Base-by-base conservation (phyloP, 2,113 vertebrate genomes). In the Albula goreensis region DNA sequence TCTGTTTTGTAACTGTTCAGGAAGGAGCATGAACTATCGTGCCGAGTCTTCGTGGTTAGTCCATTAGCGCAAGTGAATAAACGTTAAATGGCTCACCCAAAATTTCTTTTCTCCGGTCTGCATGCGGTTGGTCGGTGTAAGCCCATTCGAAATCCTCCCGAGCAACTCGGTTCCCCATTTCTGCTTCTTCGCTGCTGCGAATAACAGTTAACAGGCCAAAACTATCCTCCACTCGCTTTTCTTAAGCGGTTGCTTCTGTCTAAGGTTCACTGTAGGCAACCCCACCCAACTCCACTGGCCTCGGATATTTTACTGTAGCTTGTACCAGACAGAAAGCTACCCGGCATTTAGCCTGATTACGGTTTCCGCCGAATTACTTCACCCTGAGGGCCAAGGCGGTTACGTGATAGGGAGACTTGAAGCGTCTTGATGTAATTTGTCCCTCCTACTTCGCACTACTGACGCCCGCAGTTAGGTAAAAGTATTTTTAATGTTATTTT, bases 111-210 rank as follows among this genome's bases (percentile, higher is more conserved):
- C 98, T 96, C 83, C 97, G 92, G 89, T 95, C 94, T 0, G 97
- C 96, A n/a, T 99, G 98, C 0, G 98, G 98, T 93, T 99, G 95
- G 84, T 99, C 98, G 2, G 96, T 97, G 63, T 98, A 99, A 0
- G 98, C 97, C 98, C 98, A 99, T 78, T 99, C 97, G 83, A 96
- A 99, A 85, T 99, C 98, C 4, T 98, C 97, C 0, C 98, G 96
- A 0, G 94, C 94, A 0, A 97, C 96, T 0, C 92, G 89, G 81
- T 95, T 98, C 2, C 98, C 98, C 98, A 99, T 99, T 2, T 56
- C 84, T 12, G 4, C n/a, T 25, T 25, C 19, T 82, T 50, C 51
- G 10, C 5, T 80, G 5, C 48, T 22, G 48, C 5, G n/a, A 74
- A 74, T 9, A 74, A 22, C 12, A 31, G 70, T 74, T 31, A 74